Conservation (phyloP, 23 tunicate species). For the Diplosoma virens region DNA sequence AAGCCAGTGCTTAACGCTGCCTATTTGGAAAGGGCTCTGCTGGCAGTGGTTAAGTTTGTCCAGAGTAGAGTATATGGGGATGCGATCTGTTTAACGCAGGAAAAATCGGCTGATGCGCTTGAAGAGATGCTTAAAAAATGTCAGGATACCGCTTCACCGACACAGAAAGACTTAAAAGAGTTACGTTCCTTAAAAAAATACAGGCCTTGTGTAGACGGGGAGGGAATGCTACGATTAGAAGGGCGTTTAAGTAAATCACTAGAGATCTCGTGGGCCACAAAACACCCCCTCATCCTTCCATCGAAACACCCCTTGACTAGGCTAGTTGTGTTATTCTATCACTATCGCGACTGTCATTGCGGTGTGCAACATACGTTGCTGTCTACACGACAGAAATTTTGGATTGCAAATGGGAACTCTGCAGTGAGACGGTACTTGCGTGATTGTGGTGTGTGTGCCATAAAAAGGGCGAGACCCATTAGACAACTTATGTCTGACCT, state of each 20-base stretch:
- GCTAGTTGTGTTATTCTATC: not conserved
- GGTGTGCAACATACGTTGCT: not conserved
- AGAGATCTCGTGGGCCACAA: not conserved
- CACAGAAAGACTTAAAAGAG: not conserved
- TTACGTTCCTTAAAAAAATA: not conserved
- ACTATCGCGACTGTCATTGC: not conserved
- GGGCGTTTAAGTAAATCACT: slow-evolving; percentile 1
- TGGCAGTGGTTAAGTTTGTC: not conserved
- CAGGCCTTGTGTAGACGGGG: not conserved
- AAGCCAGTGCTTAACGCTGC: not conserved
- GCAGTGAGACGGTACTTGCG: not conserved
- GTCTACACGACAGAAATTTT: not conserved
- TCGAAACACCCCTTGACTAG: not conserved
- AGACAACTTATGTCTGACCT: slow-evolving; percentile 16
- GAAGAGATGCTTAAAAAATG: not conserved
- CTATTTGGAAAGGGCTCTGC: no score
- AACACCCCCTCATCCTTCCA: slow-evolving; percentile 1
- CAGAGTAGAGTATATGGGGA: not conserved
- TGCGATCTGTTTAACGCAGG: not conserved
- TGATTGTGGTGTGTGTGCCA: slow-evolving; percentile 2
- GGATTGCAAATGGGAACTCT: not conserved
- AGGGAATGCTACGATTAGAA: not conserved
- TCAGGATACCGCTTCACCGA: not conserved
- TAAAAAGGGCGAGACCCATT: not conserved
- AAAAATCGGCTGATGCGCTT: not conserved